Conservation (phyloP, 2,797 vertebrate genomes). For the Enteromius paludinosus region DNA sequence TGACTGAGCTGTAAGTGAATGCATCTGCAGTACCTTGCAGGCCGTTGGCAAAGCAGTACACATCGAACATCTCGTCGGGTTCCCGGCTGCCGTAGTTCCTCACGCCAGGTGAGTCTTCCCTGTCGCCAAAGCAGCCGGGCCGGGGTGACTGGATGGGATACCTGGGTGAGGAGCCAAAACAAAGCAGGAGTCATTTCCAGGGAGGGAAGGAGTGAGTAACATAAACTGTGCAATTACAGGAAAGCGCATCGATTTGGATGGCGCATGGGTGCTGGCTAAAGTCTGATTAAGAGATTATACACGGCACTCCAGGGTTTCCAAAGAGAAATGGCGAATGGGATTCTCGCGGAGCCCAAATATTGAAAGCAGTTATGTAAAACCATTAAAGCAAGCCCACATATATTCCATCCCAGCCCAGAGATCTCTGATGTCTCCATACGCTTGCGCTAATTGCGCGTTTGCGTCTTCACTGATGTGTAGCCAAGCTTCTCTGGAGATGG, state of each 20-base stretch:
- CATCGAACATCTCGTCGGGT: slow-evolving; percentile 87
- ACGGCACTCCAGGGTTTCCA: slow-evolving; percentile 59
- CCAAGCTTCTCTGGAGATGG: slow-evolving; percentile 67
- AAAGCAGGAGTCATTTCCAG: slow-evolving; percentile 20
- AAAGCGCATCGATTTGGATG: slow-evolving; percentile 67
- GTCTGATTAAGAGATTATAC: slow-evolving; percentile 73
- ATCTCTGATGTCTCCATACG: slow-evolving; percentile 66
- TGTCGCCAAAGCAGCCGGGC: slow-evolving; percentile 96
- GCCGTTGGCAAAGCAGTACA: slow-evolving; percentile 90
- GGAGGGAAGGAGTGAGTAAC: slow-evolving; percentile 29
- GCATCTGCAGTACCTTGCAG: slow-evolving; percentile 79
- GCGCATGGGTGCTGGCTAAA: slow-evolving; percentile 59
- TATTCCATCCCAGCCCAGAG: slow-evolving; percentile 35
- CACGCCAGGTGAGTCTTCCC: slow-evolving; percentile 91
- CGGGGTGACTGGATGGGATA: slow-evolving; percentile 94
- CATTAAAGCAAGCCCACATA: slow-evolving; percentile 47
- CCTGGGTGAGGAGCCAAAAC: slow-evolving; percentile 69
- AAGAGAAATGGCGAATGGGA: slow-evolving; percentile 27
- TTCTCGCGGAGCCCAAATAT: slow-evolving; percentile 19
- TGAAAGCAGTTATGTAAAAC: slow-evolving; percentile 50
- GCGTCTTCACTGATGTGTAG: slow-evolving; percentile 69
- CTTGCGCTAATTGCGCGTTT: slow-evolving; percentile 73
- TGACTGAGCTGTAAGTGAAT: slow-evolving; percentile 59
- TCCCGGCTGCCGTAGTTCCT: slow-evolving; percentile 90
- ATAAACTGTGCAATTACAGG: slow-evolving; percentile 71